Base-by-base conservation (phyloP, 2,888 invertebrate genomes). In the Noctuana brunneofusca region DNA sequence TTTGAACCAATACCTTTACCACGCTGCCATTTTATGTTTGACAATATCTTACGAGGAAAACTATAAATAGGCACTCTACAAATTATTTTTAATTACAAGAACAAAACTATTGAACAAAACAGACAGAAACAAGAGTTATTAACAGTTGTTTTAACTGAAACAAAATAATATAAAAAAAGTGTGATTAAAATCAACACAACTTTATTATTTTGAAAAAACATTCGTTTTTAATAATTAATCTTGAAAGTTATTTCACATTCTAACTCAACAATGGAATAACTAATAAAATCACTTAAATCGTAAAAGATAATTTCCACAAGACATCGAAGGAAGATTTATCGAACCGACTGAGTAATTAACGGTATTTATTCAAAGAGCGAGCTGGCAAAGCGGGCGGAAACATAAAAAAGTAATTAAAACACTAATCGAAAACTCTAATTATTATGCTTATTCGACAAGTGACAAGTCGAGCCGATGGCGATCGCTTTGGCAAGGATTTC, bases 401-500 rank as follows among this genome's bases (percentile, higher is more conserved):
- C 62, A 63, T 63, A 57, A 63, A 57, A 56, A 78, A 73, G 73
- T 72, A 77, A 77, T 74, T 76, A 78, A 80, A 82, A 78, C 79
- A 77, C 83, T 84, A 87, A 86, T 86, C 84, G 83, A 84, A 83
- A 85, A 86, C 85, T 88, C 89, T 87, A 86, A 89, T 88, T 87
- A 88, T 87, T 83, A 87, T 89, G 86, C 86, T 89, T 87, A 89
- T 90, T 89, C 87, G 89, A 87, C 88, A 87, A 88, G 90, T 89
- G 90, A 89, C 89, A 89, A 87, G 89, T 84, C 83, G 84, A 77
- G 74, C 83, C 85, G 84, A 82, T 86, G 85, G 84, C 85, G 88
- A 89, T 89, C 87, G 88, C 87, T 88, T 86, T 86, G 89, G 89
- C 88, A 87, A 89, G 91, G 89, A 89, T 89, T 89, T 87, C 83